Evolutionary conservation across 2,797 vertebrate genomes (phyloP).

Genomic region (Cygnus olor): DNA sequence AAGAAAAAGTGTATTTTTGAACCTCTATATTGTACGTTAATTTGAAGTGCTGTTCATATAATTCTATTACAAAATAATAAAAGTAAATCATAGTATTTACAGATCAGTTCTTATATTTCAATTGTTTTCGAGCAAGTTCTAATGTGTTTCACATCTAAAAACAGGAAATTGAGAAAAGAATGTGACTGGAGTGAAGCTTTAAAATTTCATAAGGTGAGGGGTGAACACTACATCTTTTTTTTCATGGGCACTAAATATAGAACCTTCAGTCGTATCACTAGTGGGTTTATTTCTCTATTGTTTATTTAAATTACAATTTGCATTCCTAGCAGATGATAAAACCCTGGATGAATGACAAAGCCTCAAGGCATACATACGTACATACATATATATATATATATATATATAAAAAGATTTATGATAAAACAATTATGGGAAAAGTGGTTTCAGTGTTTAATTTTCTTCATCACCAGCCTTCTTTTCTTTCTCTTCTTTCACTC

Average conservation of each 20-base stretch:
- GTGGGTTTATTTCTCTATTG: not conserved
- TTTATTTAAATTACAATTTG: conserved; percentile 23
- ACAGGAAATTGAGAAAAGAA: not conserved
- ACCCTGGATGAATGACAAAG: not conserved
- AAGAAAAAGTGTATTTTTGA: not conserved
- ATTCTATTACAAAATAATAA: conserved; percentile 42
- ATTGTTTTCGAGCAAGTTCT: not conserved
- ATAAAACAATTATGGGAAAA: conserved; percentile 14
- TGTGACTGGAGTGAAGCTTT: conserved; percentile 13
- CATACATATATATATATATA: too few species aligned
- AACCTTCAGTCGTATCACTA: conserved; percentile 11
- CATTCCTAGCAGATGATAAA: conserved; percentile 31
- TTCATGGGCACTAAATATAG: not conserved
- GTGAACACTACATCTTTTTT: not conserved
- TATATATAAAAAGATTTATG: not conserved
- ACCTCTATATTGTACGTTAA: not conserved
- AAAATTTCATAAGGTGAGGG: conserved; percentile 7
- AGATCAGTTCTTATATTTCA: conserved; percentile 11
- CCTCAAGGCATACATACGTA: not conserved
- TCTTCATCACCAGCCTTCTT: not conserved
- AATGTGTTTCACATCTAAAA: conserved; percentile 12
- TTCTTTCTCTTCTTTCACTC: not conserved
- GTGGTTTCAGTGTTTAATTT: not conserved
- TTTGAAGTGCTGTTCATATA: conserved; percentile 22
- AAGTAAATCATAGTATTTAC: conserved; percentile 38